Evolutionary conservation across 2,888 invertebrate species (phyloP), one percentile per base, ranked within the genome.

Genomic region (Argynnis bischoffii): DNA sequence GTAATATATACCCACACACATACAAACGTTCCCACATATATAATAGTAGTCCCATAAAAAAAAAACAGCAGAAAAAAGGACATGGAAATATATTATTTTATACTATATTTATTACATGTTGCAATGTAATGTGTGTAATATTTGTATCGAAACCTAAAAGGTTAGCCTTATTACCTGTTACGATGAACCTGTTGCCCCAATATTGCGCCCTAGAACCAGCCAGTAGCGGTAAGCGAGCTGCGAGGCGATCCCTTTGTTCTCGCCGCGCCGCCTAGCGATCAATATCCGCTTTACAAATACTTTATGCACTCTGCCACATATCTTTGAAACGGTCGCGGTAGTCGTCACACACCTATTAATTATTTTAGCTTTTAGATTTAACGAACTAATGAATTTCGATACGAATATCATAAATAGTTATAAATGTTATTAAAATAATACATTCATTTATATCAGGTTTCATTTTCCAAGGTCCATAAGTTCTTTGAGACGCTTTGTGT

Each of bases 161-260:
- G 4, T 35, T 15, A 18, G 63, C 54, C 50, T 31, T 54, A 59
- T 53, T 55, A 75, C 71, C 74, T 74, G 74, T 75, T 74, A 72
- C 70, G 53, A 57, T 31, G 41, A 63, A 72, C 74, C 74, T 75
- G 74, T 75, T 73, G 74, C 75, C 63, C n/a, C 53, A 57, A 50
- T 59, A 59, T 26, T 31, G 65, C 63, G 63, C 63, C 66, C 69
- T 65, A 69, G 51, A 53, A 51, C 35, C 51, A 51, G 51, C 61
- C 51, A 18, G 18, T 46, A 48, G 57, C 31, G 15, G 61, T 61
- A 60, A 46, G 54, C 56, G 50, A 65, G 70, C 63, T 60, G 54
- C 56, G 50, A 65, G 70, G 64, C 63, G 67, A 74, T 78, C 79
- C 78, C 84, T 86, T 86, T 87, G 85, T 87, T 86, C 82, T 77